Evolutionary conservation across 2,797 vertebrate genomes (phyloP).

Genomic region (Leptoclinus maculatus): DNA sequence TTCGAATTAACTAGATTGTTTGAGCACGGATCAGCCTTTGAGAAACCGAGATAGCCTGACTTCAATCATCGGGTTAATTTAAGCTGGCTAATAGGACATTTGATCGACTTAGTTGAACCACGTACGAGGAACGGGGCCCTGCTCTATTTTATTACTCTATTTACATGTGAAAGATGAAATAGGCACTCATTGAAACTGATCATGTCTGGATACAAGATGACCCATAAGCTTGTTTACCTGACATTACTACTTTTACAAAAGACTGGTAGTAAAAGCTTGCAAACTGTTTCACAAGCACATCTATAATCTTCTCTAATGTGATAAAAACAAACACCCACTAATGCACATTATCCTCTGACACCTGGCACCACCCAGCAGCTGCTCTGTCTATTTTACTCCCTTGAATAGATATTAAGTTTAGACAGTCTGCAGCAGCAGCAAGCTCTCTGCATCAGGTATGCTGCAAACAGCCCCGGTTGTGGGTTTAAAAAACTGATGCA

Average conservation of each 20-base stretch:
- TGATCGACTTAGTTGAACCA: no score
- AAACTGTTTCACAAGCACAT: neutral
- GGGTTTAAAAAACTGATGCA: neutral
- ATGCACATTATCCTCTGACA: conserved; percentile 12
- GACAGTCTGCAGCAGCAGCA: neutral
- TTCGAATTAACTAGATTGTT: no score
- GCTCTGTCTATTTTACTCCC: neutral
- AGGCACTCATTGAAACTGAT: neutral
- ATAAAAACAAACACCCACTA: neutral
- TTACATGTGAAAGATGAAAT: neutral
- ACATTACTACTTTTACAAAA: neutral
- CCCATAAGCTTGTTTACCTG: neutral
- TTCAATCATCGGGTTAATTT: no score
- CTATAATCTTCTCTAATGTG: neutral
- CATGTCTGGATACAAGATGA: neutral
- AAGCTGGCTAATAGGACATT: no score
- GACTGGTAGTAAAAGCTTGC: neutral
- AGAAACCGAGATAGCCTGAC: no score
- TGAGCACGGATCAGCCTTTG: no score
- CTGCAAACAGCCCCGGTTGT: neutral
- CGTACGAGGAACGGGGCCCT: no score
- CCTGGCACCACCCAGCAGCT: neutral
- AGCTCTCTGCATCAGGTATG: neutral
- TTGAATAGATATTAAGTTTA: neutral
- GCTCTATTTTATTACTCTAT: neutral